Conservation (phyloP, 2,888 invertebrate species). For the Netelia virgata region DNA sequence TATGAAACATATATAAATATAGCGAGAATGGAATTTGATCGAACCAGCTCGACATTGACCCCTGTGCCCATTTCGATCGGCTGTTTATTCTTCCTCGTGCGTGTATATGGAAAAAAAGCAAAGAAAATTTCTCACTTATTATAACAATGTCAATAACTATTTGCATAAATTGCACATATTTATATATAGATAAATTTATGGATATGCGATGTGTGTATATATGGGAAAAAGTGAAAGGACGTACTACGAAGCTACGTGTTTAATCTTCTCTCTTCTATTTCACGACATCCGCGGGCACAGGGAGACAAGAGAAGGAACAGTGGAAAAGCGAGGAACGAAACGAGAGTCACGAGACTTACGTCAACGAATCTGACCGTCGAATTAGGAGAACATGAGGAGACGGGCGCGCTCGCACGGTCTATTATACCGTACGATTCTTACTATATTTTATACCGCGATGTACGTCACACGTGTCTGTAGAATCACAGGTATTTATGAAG, state of each 20-base stretch:
- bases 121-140: not conserved
- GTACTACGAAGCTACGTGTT: not conserved
- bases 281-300: slow-evolving; percentile 12
- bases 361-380: slow-evolving; percentile 67
- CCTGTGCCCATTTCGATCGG: not conserved
- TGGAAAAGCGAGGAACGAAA: not conserved
- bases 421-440: slow-evolving; percentile 14
- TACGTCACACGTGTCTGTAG: not conserved
- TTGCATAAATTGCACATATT: not conserved
- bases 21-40: not conserved
- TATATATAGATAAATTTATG: not conserved
- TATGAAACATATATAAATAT: not conserved
- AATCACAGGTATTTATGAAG: not conserved
- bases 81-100: not conserved
- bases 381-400: slow-evolving; percentile 68
- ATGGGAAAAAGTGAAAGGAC: not conserved
- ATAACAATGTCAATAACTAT: not conserved
- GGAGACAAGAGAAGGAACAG: slow-evolving; percentile 15
- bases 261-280: slow-evolving; percentile 27
- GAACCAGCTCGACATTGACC: not conserved
- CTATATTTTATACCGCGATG: slow-evolving; percentile 1
- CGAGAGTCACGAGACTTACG: slow-evolving; percentile 57
- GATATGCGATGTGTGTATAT: too few relatives aligned
- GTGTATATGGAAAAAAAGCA: not conserved
- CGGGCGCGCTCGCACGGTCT: not conserved